Conservation (phyloP, 2,888 invertebrate species). For the Hirtodrosophila alboralis region DNA sequence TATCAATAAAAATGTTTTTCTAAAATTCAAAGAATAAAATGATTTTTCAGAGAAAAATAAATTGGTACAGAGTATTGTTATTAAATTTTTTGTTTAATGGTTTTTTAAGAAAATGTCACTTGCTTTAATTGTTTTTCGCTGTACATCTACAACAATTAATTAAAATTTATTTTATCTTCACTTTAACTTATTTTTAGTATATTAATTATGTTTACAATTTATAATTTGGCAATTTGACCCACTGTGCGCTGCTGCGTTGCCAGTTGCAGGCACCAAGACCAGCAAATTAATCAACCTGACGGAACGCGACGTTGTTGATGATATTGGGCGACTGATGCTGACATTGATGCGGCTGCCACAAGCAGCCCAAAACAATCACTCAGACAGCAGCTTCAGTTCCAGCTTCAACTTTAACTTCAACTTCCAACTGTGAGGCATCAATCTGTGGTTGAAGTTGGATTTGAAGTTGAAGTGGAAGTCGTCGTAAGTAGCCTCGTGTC, state of each 20-base stretch:
- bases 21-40: no score
- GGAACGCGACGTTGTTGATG: conserved; percentile 80
- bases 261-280: conserved; percentile 62
- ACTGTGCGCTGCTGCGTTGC: conserved; percentile 23
- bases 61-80: no score
- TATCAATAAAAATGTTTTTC: no score
- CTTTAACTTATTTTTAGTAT: no score
- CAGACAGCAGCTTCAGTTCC: conserved; percentile 33
- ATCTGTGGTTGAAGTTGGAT: conserved; percentile 63
- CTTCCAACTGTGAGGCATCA: conserved; percentile 78
- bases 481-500: conserved; percentile 30
- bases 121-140: no score
- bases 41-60: no score
- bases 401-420: conserved; percentile 6
- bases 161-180: no score
- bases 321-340: conserved; percentile 80
- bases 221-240: no score
- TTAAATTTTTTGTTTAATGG: no score
- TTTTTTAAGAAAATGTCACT: no score
- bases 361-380: conserved; percentile 70
- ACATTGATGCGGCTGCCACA: conserved; percentile 76
- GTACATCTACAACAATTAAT: no score
- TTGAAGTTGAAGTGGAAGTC: conserved; percentile 5
- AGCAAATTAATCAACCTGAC: conserved; percentile 76
- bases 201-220: no score